Evolutionary conservation across 2,888 invertebrate species (phyloP), one percentile per base, ranked within the genome.

Genomic region (Ophion obscuratus): DNA sequence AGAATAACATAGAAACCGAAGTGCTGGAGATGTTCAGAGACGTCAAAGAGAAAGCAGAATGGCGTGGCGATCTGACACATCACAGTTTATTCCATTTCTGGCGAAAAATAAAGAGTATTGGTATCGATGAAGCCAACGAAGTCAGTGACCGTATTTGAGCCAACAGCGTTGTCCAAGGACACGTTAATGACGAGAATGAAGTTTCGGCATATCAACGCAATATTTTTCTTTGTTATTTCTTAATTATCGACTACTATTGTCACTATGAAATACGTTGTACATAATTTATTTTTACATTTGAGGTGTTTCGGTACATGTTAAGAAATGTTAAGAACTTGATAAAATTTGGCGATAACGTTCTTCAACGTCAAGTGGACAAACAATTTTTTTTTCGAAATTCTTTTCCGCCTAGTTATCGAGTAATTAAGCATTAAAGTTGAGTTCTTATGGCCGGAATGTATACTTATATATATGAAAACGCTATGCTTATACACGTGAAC

Each of bases 31-130:
- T 24, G 24, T 24, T 24, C 24, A 24, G 24, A 24, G 24, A 24
- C 24, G 24, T 11, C 74, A 40, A 81, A 68, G 78, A 67, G 47
- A 62, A 31, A 20, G 70, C 73, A 44, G 70, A 81, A 71, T 86
- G 88, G 88, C 67, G 61, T 31, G 87, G 87, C 68, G 67, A 87
- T 57, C 67, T 75, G 36, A 44, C 44, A 74, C 82, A 88, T 81
- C 59, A 62, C 36, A 84, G 84, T 84, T 82, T 88, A 67, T 88
- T 87, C 66, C n/a, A 84, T 40, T 78, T 88, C 76, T 88, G 88
- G 88, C 83, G 71, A 59, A 86, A 83, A 75, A 85, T 89, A 17
- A 86, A 87, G 71, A 20, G 71, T 76, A 64, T 14, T 44, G 27
- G 75, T 64, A 75, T 62, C 47, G 17, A 40, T 73, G n/a, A 57